Evolutionary conservation across 1,140 invertebrate species (phyloP).

Genomic region (Aphaenogaster rudis): DNA sequence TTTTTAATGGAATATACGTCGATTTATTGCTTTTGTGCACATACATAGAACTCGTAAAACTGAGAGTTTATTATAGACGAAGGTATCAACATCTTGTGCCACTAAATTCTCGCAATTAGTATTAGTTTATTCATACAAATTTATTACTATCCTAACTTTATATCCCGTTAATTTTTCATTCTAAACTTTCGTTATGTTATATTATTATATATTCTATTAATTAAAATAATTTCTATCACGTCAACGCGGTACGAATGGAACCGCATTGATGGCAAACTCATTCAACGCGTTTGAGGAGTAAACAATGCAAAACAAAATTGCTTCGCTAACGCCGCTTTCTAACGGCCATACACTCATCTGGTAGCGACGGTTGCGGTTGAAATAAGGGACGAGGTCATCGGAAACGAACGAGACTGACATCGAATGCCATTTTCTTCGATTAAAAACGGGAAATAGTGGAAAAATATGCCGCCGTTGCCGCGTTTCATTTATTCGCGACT

Average conservation of each 20-base stretch:
- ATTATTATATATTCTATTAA: background rate
- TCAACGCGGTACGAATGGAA: background rate
- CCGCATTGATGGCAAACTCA: background rate
- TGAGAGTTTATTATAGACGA: background rate
- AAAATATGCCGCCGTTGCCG: slow-evolving; percentile 29
- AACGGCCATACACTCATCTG: background rate
- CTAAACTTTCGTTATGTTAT: background rate
- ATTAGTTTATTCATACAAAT: background rate
- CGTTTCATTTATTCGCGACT: slow-evolving; percentile 34
- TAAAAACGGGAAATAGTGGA: slow-evolving; percentile 48
- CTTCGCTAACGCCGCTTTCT: background rate
- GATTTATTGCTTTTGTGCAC: background rate
- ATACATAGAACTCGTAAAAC: background rate
- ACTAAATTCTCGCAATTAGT: background rate
- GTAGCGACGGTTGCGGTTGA: background rate
- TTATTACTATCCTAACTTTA: background rate
- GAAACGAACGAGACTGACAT: slow-evolving; percentile 22
- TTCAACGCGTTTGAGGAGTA: background rate
- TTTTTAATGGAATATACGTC: background rate
- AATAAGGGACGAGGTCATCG: slow-evolving; percentile 12
- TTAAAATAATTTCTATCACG: slow-evolving; percentile 3
- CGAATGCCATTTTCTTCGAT: slow-evolving; percentile 51
- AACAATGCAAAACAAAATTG: slow-evolving; percentile 20
- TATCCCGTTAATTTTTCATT: background rate
- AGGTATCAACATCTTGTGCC: background rate